A percentile compares a stretch with the other conserved stretches of the same genome.
Evolutionary conservation across 1,140 invertebrate species (phyloP).

Genomic region (Nymphalis io): DNA sequence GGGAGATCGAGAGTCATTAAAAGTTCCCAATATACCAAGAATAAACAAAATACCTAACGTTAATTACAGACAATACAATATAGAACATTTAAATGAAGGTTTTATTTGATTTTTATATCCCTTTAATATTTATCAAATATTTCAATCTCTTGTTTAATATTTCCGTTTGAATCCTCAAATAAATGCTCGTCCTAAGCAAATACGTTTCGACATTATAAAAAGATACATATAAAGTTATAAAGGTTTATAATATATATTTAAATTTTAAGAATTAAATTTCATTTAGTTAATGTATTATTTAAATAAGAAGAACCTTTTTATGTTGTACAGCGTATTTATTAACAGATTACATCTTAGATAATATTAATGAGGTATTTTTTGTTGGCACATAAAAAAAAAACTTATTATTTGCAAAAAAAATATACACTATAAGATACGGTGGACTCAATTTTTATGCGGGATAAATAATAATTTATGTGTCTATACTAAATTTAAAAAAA

Average conservation of each 20-base stretch:
- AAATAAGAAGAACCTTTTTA: too few species aligned
- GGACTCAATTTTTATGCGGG: too few species aligned
- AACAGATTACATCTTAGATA: too few species aligned
- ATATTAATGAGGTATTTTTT: too few species aligned
- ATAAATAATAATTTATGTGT: too few species aligned
- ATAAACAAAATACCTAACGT: not conserved
- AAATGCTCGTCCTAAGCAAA: constrained; percentile 49
- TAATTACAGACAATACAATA: constrained; percentile 7
- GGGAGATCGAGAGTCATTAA: not conserved
- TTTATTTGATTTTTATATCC: constrained; percentile 8
- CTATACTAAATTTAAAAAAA: too few species aligned
- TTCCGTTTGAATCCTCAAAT: constrained; percentile 44
- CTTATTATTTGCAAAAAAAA: too few species aligned
- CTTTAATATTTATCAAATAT: constrained; percentile 12
- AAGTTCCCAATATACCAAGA: not conserved
- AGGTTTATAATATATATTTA: constrained; percentile 12
- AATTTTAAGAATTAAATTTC: not conserved
- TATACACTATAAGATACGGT: too few species aligned
- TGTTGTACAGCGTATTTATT: too few species aligned
- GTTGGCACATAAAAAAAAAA: too few species aligned
- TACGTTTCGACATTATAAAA: constrained; percentile 38
- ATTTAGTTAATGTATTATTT: too few species aligned
- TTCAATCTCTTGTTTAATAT: constrained; percentile 44
- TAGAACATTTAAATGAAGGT: not conserved
- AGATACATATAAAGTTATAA: constrained; percentile 22